A percentile compares a stretch with the other conserved stretches of the same genome.
phyloP scores from a whole-genome alignment of 2,113 vertebrate species.

The Phasianus colchicus region DNA sequence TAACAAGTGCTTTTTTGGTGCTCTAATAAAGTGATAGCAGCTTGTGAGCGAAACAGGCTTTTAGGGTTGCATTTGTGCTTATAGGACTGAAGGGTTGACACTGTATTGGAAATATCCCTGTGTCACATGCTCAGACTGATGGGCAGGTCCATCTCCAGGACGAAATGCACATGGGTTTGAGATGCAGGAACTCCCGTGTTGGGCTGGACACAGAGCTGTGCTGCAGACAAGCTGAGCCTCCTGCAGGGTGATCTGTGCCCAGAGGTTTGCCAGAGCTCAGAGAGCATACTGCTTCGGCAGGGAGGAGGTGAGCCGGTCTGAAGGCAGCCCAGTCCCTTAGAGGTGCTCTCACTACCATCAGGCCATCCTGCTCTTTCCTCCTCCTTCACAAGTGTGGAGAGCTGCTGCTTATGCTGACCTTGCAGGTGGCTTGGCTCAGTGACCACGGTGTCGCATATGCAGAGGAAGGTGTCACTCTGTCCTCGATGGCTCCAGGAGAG shows the following conservation, averaged over 20 bases:
- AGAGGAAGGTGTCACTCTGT: background rate
- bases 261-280: background rate
- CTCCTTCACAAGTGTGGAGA: background rate
- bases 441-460: background rate
- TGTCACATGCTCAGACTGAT: background rate
- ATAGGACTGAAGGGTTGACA: background rate
- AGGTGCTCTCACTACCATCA: background rate
- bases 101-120: background rate
- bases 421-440: background rate
- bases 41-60: conserved; percentile 31
- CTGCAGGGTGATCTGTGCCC: background rate
- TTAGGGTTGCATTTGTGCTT: conserved; percentile 15
- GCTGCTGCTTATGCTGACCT: background rate
- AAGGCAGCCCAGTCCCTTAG: background rate
- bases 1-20: conserved; percentile 27
- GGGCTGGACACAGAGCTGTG: background rate
- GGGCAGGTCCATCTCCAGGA: background rate
- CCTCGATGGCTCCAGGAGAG: background rate
- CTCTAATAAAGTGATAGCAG: conserved; percentile 33
- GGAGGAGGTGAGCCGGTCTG: background rate
- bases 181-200: background rate
- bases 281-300: background rate
- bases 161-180: background rate
- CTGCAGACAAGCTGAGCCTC: background rate
- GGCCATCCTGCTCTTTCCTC: background rate